These are phyloP conservation scores for Laterallus jamaicensis DNA, from an alignment of 2,113 vertebrate species.

Conservation along the genomic window DNA sequence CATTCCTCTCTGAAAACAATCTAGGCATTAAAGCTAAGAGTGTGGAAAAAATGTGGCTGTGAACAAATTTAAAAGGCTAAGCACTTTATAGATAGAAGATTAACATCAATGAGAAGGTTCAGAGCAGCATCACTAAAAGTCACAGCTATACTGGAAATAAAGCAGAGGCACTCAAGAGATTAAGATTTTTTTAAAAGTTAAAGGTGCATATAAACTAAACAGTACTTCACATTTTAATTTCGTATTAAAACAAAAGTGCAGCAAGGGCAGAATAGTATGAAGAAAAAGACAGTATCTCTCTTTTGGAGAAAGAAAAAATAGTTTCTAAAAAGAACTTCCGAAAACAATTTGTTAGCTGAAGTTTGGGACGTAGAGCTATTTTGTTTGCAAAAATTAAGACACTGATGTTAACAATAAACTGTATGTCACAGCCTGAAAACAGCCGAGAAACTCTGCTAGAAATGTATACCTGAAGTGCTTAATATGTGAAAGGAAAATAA, in stretches of 20 bases:
- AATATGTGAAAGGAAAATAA: neutral
- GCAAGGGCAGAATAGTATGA: neutral
- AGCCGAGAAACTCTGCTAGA: neutral
- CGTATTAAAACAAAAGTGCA: neutral
- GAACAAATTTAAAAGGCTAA: neutral
- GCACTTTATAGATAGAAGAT: neutral
- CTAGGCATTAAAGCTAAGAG: neutral
- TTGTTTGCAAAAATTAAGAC: neutral
- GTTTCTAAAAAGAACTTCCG: neutral
- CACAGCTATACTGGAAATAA: neutral
- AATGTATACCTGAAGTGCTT: neutral
- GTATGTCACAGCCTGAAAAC: neutral
- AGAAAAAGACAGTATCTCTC: neutral
- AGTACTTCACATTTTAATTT: neutral
- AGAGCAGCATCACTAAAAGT: neutral
- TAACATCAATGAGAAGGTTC: neutral
- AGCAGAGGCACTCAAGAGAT: neutral
- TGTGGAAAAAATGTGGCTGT: neutral
- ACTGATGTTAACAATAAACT: neutral
- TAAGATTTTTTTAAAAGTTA: neutral
- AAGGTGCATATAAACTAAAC: neutral
- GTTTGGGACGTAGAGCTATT: neutral
- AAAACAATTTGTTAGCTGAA: neutral
- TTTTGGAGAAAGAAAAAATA: neutral
- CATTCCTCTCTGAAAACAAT: neutral